Percentiles rank a stretch among this genome's conserved stretches.
Conservation (phyloP, 1,140 invertebrate genomes). For the Caerostris extrusa region DNA sequence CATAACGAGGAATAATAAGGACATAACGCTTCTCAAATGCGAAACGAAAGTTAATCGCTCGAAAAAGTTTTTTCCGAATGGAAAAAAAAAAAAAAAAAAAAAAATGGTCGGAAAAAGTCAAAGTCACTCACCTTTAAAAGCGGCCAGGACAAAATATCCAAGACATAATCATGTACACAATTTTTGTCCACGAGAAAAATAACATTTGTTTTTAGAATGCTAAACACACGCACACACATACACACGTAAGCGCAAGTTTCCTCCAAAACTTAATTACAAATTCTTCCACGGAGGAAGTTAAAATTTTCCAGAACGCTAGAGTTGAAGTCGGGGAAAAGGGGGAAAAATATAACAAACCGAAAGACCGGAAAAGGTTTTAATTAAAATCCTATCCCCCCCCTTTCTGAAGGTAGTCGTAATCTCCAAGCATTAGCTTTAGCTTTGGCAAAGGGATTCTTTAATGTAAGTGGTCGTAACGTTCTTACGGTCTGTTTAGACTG, state of each 20-base stretch:
- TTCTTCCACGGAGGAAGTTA: conserved; percentile 24
- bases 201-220: conserved; percentile 22
- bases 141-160: neutral
- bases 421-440: conserved; percentile 16
- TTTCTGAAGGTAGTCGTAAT: conserved; percentile 16
- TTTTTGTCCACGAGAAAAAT: conserved; percentile 47
- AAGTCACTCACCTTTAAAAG: neutral
- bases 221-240: neutral
- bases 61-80: neutral
- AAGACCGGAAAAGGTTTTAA: conserved; percentile 25
- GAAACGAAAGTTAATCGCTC: neutral
- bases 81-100: neutral
- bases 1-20: neutral
- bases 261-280: conserved; percentile 49
- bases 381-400: conserved; percentile 17
- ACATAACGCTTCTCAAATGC: neutral
- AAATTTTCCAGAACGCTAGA: conserved; percentile 1
- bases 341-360: neutral
- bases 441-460: neutral
- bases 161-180: conserved; percentile 21
- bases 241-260: neutral
- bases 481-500: conserved; percentile 26
- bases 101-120: neutral
- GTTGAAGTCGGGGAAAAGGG: neutral
- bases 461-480: neutral